Percentiles rank a stretch among this genome's conserved stretches.
phyloP scores from a whole-genome alignment of 1,140 invertebrate species.

The Ericerus pela region DNA sequence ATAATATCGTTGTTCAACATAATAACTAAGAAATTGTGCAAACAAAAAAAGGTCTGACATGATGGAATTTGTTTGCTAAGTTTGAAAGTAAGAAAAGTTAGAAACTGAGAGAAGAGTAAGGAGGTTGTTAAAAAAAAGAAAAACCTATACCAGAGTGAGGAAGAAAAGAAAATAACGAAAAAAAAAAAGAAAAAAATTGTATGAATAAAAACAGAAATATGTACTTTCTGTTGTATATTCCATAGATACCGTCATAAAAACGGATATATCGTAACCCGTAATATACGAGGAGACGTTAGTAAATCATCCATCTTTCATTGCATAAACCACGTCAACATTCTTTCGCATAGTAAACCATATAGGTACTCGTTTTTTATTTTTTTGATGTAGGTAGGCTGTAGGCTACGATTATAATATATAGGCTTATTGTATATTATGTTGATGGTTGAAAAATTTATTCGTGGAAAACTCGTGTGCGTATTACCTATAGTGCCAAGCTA shows the following conservation, averaged over 20 bases:
- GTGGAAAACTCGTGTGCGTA: too few relatives aligned
- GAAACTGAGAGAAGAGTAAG: background rate
- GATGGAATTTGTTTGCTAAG: conserved; percentile 1
- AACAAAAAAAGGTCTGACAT: conserved; percentile 6
- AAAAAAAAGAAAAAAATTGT: background rate
- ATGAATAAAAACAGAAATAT: conserved; percentile 1
- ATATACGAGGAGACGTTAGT: conserved; percentile 3
- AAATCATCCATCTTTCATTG: conserved; percentile 9
- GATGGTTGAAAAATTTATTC: too few relatives aligned
- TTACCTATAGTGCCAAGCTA: too few relatives aligned
- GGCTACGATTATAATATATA: too few relatives aligned
- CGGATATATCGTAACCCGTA: background rate
- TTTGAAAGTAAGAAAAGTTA: background rate
- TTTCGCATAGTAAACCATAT: background rate
- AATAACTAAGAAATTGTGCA: conserved; percentile 3
- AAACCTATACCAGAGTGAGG: background rate
- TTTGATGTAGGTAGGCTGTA: too few relatives aligned
- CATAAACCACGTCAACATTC: conserved; percentile 8
- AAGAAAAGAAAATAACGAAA: background rate
- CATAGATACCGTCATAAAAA: background rate
- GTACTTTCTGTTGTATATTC: background rate
- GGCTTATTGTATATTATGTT: too few relatives aligned
- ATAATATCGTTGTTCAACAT: conserved; percentile 3
- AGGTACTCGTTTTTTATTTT: too few relatives aligned
- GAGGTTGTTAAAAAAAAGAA: background rate